These are phyloP conservation scores for Resseliella maxima DNA, from an alignment of 2,888 invertebrate species.

Conservation along the genomic window DNA sequence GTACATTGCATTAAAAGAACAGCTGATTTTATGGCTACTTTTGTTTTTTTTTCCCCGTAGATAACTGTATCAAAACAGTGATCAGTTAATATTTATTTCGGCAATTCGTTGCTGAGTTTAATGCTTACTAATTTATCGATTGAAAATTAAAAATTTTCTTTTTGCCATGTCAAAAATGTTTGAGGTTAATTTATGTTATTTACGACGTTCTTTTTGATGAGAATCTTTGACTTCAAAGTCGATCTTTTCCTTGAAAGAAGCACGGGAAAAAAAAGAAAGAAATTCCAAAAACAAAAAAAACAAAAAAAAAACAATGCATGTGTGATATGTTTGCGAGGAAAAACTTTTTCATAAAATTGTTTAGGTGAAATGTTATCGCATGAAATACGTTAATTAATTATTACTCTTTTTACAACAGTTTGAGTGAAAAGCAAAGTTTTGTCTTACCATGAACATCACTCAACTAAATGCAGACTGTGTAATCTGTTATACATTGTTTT, in stretches of 20 bases:
- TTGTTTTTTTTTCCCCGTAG: neutral
- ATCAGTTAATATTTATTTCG: no score
- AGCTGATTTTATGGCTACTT: neutral
- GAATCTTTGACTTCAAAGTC: neutral
- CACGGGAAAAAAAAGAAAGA: neutral
- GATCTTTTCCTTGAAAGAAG: neutral
- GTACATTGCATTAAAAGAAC: neutral
- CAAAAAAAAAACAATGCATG: neutral
- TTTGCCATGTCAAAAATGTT: neutral
- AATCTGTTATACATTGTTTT: neutral
- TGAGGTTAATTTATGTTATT: neutral
- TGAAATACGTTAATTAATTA: conserved; percentile 45
- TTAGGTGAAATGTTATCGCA: conserved; percentile 30
- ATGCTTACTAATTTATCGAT: neutral
- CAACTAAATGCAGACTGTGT: neutral
- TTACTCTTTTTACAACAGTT: neutral
- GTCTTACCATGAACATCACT: neutral
- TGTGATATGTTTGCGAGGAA: neutral
- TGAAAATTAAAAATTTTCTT: neutral
- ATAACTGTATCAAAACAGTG: no score
- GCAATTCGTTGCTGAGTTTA: no score
- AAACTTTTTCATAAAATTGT: conserved; percentile 1
- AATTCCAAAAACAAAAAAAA: neutral
- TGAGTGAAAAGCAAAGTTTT: neutral
- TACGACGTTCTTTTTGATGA: neutral